phyloP scores from a whole-genome alignment of 2,888 invertebrate species.

The Saturnia pavonia region DNA sequence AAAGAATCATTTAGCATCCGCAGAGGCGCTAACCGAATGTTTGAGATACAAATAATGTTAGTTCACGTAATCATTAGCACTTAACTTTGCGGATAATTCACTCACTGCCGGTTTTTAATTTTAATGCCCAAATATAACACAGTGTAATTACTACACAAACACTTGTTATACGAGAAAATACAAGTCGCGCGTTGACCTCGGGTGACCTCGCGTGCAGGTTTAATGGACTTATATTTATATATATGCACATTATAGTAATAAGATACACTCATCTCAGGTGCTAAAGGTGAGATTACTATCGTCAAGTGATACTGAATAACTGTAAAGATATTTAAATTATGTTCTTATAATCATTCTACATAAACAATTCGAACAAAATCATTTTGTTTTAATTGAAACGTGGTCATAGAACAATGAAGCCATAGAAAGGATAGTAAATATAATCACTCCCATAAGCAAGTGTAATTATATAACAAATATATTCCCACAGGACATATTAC shows the following conservation, averaged over 20 bases:
- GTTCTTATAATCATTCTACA: no score
- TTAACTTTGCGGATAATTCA: constrained; percentile 36
- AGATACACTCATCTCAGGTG: background rate
- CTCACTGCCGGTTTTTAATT: constrained; percentile 30
- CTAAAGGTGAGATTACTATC: background rate
- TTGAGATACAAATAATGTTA: constrained; percentile 49
- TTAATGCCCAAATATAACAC: constrained; percentile 11
- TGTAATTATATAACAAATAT: background rate
- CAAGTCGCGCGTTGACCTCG: constrained; percentile 8
- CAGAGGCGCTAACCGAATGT: constrained; percentile 58
- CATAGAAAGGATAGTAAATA: no score
- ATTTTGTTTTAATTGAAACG: no score
- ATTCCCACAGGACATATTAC: background rate
- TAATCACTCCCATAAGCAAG: no score
- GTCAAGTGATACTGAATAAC: background rate
- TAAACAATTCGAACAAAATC: no score
- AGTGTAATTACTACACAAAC: background rate
- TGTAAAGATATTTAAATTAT: no score
- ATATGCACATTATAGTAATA: background rate
- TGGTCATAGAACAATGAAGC: no score
- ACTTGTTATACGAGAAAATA: background rate
- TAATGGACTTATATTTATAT: background rate
- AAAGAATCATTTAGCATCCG: constrained; percentile 49
- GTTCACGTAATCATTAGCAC: constrained; percentile 40
- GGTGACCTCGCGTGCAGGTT: background rate